Base-by-base conservation (phyloP, 2,797 vertebrate genomes). In the Cacajao melanocephalus region DNA sequence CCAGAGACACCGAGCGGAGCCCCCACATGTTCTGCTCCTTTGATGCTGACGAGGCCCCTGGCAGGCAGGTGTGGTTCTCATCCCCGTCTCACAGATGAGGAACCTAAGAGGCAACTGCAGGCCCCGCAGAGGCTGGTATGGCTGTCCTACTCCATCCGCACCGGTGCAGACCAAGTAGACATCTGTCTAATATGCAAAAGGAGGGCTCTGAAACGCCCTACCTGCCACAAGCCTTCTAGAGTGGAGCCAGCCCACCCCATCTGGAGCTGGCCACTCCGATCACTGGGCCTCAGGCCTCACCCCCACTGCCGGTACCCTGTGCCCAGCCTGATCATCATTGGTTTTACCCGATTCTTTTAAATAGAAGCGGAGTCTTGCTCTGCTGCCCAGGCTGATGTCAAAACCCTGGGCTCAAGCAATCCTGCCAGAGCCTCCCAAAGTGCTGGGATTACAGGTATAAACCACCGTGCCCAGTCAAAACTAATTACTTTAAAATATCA, bases 81-180 rank as follows among this genome's bases (percentile, higher is more conserved):
- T 41, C 14, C 13, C 33, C 14, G 13, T 50, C 73, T 36, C 17
- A 57, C 8, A 48, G 30, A 30, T 12, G 36, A 94, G 11, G n/a
- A 20, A 4, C 64, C 44, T 12, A 7, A 39, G 15, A 36, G 28
- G 14, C 44, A 26, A 48, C 19, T 22, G n/a, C 67, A 83, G 50
- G 24, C 39, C 20, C 48, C 24, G 67, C 36, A 10, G 7, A 2
- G 26, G 28, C 30, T 0, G 46, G 9, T 0, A 0, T 1, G 5
- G 55, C 8, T 26, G 67, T 15, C 17, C 1, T 4, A 3, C 15
- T 19, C 2, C 33, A 36, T 20, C 13, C 46, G 15, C 10, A 17
- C 10, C 3, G 7, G 5, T 7, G 36, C 4, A 70, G 17, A 7
- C 33, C 13, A 61, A 33, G 1, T 1, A 52, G 36, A 44, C 36